Evolutionary conservation across 2,888 invertebrate species (phyloP), one percentile per base, ranked within the genome.

Genomic region (Auanema sp.): DNA sequence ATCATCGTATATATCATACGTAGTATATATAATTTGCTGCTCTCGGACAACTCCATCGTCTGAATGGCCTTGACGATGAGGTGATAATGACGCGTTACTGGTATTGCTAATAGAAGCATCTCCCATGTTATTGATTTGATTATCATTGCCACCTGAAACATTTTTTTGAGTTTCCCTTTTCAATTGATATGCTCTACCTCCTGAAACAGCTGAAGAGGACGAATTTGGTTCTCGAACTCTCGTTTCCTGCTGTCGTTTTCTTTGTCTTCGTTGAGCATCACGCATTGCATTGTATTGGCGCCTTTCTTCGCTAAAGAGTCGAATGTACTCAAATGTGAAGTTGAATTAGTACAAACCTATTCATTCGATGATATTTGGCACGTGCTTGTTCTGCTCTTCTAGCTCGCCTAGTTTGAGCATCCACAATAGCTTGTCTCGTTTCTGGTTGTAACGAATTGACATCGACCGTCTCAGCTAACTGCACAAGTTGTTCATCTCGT

Each of bases 361-460:
- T 66, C 76, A 76, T 76, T 25, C 68, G 56, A 50, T 70, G 66
- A 58, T 76, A 76, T 52, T 75, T 76, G 11, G 50, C 58, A 47
- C 76, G 47, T 8, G 76, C 76, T 51, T 73, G 71, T 50, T 69
- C 69, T 1, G 76, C 76, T 24, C 72, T 23, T 44, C 59, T 58
- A 12, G 40, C 43, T 40, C 76, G 41, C 33, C 75, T 47, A 18
- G 47, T 18, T 51, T 66, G 66, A 5, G 69, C 71, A 1, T 66
- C 72, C 3, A 21, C 40, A 0, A 72, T 61, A 6, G 58, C 59
- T 47, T 58, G 47, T 14, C 49, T 33, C 10, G 68, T 70, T 6
- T 64, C 58, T n/a, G 60, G 60, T 23, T 69, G 64, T 24, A 71
- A 11, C 18, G 64, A 43, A 10, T 60, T 54, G 6, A 56, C 16